These are phyloP conservation scores for Henricia sp. DNA, from an alignment of 53 echinoderm and acorn worm species.

Conservation along the genomic window DNA sequence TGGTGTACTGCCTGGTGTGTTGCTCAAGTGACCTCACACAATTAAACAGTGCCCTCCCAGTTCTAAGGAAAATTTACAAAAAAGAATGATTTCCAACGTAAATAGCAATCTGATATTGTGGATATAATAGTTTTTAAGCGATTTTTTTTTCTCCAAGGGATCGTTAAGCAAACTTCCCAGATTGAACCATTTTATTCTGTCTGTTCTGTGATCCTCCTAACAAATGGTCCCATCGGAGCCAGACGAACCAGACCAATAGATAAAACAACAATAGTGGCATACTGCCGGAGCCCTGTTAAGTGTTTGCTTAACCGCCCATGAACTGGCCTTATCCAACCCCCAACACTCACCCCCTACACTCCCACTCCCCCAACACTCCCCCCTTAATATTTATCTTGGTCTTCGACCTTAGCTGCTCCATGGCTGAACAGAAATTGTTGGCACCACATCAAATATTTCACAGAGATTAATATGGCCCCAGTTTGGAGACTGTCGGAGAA, in stretches of 20 bases:
- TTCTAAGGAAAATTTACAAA: too few relatives aligned
- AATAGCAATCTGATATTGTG: too few relatives aligned
- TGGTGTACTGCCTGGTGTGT: too few relatives aligned
- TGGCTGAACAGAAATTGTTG: constrained; percentile 2
- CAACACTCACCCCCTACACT: background rate
- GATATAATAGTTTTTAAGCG: too few relatives aligned
- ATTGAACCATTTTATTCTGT: too few relatives aligned
- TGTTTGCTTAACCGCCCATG: constrained; percentile 46
- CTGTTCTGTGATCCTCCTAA: background rate
- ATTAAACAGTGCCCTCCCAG: too few relatives aligned
- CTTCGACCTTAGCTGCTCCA: too few relatives aligned
- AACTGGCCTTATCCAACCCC: constrained; percentile 10
- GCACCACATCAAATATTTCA: constrained; percentile 36
- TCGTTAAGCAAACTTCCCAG: too few relatives aligned
- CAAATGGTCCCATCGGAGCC: constrained; percentile 17
- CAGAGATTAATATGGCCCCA: constrained; percentile 34
- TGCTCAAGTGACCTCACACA: too few relatives aligned
- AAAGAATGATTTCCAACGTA: too few relatives aligned
- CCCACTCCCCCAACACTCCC: background rate
- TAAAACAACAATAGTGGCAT: constrained; percentile 15
- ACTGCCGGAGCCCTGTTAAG: constrained; percentile 12
- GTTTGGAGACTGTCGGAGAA: background rate
- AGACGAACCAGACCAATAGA: constrained; percentile 22
- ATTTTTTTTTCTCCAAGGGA: too few relatives aligned
- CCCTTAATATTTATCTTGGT: background rate